Evolutionary conservation across 2,113 vertebrate species (phyloP), one percentile per base, ranked within the genome.

Genomic region (Paramisgurnus dabryanus): DNA sequence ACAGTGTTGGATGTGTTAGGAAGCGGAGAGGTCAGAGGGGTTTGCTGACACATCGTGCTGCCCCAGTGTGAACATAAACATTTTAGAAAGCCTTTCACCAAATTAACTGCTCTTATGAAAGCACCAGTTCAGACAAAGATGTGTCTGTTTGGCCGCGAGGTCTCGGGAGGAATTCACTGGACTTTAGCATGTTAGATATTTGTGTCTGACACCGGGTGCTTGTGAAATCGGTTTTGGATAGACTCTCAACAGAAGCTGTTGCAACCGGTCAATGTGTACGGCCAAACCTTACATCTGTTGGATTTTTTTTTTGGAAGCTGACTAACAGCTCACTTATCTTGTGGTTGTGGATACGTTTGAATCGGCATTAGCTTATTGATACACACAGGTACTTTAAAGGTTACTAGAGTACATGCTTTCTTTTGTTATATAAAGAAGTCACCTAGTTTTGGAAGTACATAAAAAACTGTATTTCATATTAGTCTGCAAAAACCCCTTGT

Each of bases 61-160:
- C 67, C 68, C 94, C 93, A 93, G 93, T 93, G 92, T 91, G 92
- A 93, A 94, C 90, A 93, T 95, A 95, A 95, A 94, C 93, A 94
- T 92, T 87, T 91, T 92, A 91, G 86, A 90, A 93, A 91, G 90
- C 88, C 92, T 92, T 94, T 93, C 89, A 89, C 92, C 91, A 93
- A 94, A 96, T 94, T 92, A 93, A 93, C 92, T 91, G 90, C 92
- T 90, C 91, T 94, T 89, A 88, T 90, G 91, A 92, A 92, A 93
- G 90, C 78, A 85, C 90, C 87, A 55, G 69, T 7, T 60, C 72
- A 75, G 73, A 85, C 86, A 80, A 74, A 78, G 79, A 82, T 85
- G 67, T 68, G 82, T 80, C 73, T 80, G 77, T 84, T 57, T 60
- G 61, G 17, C 67, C 40, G 57, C 8, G 27, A 60, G 63, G 67